A percentile compares a stretch with the other conserved stretches of the same genome.
phyloP scores from a whole-genome alignment of 2,113 vertebrate genomes.

The Sapajus apella region DNA sequence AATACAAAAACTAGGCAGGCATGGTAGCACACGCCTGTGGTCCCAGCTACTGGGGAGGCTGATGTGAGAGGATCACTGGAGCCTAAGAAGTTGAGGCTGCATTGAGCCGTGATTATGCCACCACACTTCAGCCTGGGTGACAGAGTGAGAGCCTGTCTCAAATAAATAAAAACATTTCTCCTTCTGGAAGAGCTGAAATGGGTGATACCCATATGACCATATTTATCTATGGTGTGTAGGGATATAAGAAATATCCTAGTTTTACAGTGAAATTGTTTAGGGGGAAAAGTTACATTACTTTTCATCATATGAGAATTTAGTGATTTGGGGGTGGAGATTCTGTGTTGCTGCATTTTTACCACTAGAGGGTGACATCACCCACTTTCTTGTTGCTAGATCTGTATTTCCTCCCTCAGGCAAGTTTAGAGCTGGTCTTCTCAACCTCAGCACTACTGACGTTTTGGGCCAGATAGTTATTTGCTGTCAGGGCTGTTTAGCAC shows the following conservation, averaged over 20 bases:
- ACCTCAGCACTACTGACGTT: neutral
- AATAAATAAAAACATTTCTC: neutral
- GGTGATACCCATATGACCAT: neutral
- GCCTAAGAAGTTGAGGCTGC: too few species aligned
- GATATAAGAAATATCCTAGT: neutral
- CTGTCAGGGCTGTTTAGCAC: neutral
- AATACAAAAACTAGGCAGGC: too few species aligned
- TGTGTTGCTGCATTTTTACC: neutral
- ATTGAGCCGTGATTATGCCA: too few species aligned
- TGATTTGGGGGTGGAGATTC: neutral
- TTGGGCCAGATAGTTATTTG: neutral
- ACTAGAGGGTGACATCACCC: constrained; percentile 43
- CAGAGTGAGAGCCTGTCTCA: too few species aligned
- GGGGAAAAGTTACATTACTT: neutral
- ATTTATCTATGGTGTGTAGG: neutral
- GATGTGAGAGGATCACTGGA: too few species aligned
- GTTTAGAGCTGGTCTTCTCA: neutral
- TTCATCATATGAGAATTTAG: neutral
- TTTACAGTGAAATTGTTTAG: neutral
- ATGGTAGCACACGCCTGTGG: too few species aligned
- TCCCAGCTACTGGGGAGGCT: too few species aligned
- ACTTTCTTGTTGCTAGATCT: neutral
- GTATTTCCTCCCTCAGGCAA: neutral
- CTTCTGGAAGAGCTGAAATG: neutral
- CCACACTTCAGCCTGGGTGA: too few species aligned